These are phyloP conservation scores for Ctenopoma multispine DNA, from an alignment of 2,797 vertebrate species.

Conservation along the genomic window DNA sequence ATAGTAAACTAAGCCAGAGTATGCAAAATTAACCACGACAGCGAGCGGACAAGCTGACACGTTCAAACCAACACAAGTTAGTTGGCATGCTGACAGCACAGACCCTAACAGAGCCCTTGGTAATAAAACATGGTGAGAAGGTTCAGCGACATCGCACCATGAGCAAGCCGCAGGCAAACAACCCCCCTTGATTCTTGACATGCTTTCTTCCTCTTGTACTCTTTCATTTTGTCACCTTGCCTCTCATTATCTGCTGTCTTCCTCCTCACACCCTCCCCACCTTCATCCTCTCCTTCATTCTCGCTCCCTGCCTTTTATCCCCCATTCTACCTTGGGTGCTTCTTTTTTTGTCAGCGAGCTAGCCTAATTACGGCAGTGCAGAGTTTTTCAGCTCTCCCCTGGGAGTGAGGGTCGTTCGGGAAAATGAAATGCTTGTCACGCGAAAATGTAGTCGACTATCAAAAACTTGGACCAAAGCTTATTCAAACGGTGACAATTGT, in stretches of 20 bases:
- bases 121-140: slow-evolving; percentile 64
- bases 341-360: slow-evolving; percentile 49
- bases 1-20: slow-evolving; percentile 18
- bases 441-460: slow-evolving; percentile 56
- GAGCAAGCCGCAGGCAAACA: slow-evolving; percentile 69
- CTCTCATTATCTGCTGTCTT: slow-evolving; percentile 71
- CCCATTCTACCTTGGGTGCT: slow-evolving; percentile 52
- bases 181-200: slow-evolving; percentile 67
- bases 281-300: slow-evolving; percentile 61
- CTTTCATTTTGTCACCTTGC: slow-evolving; percentile 73
- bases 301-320: slow-evolving; percentile 62
- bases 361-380: slow-evolving; percentile 71
- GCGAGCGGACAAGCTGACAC: slow-evolving; percentile 15
- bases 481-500: slow-evolving; percentile 62
- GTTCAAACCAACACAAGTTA: slow-evolving; percentile 35
- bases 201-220: slow-evolving; percentile 67
- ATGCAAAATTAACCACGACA: slow-evolving; percentile 32
- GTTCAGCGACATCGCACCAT: slow-evolving; percentile 68
- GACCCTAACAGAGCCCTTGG: slow-evolving; percentile 48
- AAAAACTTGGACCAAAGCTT: slow-evolving; percentile 62
- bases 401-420: slow-evolving; percentile 64
- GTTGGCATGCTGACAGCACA: slow-evolving; percentile 35
- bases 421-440: slow-evolving; percentile 67
- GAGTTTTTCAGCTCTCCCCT: slow-evolving; percentile 53
- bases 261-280: slow-evolving; percentile 50